Percentiles rank a stretch among this genome's conserved stretches.
Conservation (phyloP, 2,113 vertebrate genomes). For the Podocnemis expansa region DNA sequence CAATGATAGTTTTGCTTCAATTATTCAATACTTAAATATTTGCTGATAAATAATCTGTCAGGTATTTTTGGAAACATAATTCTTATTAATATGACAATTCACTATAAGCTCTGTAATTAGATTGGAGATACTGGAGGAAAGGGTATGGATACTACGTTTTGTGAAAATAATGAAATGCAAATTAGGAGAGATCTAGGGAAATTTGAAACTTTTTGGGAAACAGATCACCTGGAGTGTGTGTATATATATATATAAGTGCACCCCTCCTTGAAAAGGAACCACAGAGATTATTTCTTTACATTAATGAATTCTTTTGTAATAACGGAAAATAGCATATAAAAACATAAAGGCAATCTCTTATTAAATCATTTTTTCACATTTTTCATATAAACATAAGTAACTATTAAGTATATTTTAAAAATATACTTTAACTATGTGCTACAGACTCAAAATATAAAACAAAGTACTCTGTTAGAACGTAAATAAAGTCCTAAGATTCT, state of each 20-base stretch:
- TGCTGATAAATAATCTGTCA: not conserved
- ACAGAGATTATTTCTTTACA: not conserved
- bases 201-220: not conserved
- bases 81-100: not conserved
- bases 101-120: not conserved
- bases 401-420: not conserved
- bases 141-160: not conserved
- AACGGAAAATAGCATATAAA: not conserved
- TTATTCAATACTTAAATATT: not conserved
- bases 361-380: not conserved
- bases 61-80: not conserved
- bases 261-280: conserved; percentile 54
- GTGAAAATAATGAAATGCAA: not conserved
- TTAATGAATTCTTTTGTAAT: not conserved
- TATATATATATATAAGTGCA: conserved; percentile 72
- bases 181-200: not conserved
- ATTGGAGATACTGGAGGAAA: not conserved
- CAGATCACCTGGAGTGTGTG: not conserved
- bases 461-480: not conserved
- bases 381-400: not conserved
- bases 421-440: not conserved
- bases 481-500: not conserved
- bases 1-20: not conserved
- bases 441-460: not conserved
- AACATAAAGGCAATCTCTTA: not conserved